These are phyloP conservation scores for Orchesella flavescens DNA, from an alignment of 2,888 invertebrate genomes.

Conservation along the genomic window DNA sequence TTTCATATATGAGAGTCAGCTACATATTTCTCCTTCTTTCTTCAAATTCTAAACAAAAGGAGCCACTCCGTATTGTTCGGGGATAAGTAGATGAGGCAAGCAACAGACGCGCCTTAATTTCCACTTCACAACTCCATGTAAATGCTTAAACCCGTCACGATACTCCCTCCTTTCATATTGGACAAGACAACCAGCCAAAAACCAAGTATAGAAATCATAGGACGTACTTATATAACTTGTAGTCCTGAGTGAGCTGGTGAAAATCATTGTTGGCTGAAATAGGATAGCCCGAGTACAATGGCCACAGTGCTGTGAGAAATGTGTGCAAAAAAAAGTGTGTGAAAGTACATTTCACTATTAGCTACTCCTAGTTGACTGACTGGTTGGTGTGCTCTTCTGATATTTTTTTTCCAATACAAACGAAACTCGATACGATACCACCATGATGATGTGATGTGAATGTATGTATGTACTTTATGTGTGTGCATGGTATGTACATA, in stretches of 20 bases:
- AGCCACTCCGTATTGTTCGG: no score
- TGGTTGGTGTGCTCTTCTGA: background rate
- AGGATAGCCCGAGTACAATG: background rate
- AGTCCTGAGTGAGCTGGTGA: background rate
- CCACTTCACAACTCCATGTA: background rate
- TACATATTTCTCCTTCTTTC: no score
- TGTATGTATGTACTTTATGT: no score
- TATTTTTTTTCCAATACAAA: background rate
- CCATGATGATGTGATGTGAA: background rate
- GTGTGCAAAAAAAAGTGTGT: no score
- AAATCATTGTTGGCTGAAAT: background rate
- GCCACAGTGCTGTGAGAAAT: background rate
- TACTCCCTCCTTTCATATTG: background rate
- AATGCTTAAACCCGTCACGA: background rate
- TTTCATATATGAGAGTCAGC: no score
- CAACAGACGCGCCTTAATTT: background rate
- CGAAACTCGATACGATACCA: background rate
- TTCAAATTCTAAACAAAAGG: no score
- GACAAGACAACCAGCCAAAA: background rate
- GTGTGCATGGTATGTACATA: no score
- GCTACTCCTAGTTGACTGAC: background rate
- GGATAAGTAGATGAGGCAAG: background rate
- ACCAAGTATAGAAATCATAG: background rate
- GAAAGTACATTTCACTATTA: background rate
- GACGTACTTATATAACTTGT: no score